These are phyloP conservation scores for Formica aserva DNA, from an alignment of 2,888 invertebrate genomes.

Conservation along the genomic window DNA sequence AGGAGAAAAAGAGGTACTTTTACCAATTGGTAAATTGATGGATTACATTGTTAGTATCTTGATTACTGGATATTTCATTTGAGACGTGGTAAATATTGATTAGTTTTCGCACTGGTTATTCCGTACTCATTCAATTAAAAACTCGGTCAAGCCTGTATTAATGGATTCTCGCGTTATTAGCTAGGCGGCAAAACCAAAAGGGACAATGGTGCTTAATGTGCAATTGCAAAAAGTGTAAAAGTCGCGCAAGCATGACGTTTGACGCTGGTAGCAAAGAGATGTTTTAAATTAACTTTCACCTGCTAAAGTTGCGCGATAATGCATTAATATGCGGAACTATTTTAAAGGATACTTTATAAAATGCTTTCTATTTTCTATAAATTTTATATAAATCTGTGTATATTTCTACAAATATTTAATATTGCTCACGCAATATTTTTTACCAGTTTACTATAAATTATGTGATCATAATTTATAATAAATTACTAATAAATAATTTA, in stretches of 20 bases:
- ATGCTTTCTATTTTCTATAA: neutral
- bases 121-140: slow-evolving; percentile 72
- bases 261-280: neutral
- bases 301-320: neutral
- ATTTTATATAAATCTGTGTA: neutral
- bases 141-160: slow-evolving; percentile 74
- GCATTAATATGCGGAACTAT: slow-evolving; percentile 6
- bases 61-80: slow-evolving; percentile 65
- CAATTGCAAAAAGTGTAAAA: slow-evolving; percentile 31
- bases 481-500: no score
- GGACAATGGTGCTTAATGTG: slow-evolving; percentile 55
- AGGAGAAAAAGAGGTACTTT: neutral
- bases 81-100: slow-evolving; percentile 66
- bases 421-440: neutral
- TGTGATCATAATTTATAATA: neutral
- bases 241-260: slow-evolving; percentile 28
- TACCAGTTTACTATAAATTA: neutral
- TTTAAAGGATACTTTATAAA: neutral
- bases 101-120: slow-evolving; percentile 61
- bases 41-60: slow-evolving; percentile 10
- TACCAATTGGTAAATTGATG: slow-evolving; percentile 19
- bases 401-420: neutral
- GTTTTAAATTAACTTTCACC: slow-evolving; percentile 56
- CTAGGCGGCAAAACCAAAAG: slow-evolving; percentile 36
- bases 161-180: slow-evolving; percentile 59